Evolutionary conservation across 2,113 vertebrate species (phyloP).

Genomic region (Thermophis baileyi): DNA sequence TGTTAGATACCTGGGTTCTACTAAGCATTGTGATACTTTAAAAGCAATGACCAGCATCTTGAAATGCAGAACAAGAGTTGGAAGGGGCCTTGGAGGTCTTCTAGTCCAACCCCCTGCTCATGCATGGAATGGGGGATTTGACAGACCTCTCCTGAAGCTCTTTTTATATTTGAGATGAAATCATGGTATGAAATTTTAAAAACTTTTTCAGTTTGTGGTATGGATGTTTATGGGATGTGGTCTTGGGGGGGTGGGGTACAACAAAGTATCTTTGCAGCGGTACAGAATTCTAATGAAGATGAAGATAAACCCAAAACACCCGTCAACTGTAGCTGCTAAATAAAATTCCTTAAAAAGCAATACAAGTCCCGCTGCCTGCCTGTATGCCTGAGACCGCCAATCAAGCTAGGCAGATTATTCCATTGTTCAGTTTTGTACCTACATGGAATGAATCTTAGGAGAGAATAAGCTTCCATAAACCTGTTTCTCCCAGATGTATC

Average conservation of each 20-base stretch:
- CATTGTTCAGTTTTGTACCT: slow-evolving; percentile 50
- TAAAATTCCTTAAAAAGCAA: not conserved
- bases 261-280: not conserved
- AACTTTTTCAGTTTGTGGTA: not conserved
- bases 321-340: not conserved
- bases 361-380: slow-evolving; percentile 2
- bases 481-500: not conserved
- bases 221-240: not conserved
- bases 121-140: not conserved
- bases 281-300: not conserved
- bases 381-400: slow-evolving; percentile 25
- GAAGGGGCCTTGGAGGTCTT: too few relatives aligned
- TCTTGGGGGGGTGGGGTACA: not conserved
- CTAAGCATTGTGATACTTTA: not conserved
- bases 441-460: slow-evolving; percentile 68
- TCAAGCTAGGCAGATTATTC: slow-evolving; percentile 51
- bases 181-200: not conserved
- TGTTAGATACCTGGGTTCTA: not conserved
- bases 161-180: not conserved
- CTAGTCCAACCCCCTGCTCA: too few relatives aligned
- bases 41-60: not conserved
- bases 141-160: not conserved
- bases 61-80: not conserved
- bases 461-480: not conserved
- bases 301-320: not conserved